Evolutionary conservation across 2,888 invertebrate species (phyloP).

Genomic region (Pseudanteris insignis): DNA sequence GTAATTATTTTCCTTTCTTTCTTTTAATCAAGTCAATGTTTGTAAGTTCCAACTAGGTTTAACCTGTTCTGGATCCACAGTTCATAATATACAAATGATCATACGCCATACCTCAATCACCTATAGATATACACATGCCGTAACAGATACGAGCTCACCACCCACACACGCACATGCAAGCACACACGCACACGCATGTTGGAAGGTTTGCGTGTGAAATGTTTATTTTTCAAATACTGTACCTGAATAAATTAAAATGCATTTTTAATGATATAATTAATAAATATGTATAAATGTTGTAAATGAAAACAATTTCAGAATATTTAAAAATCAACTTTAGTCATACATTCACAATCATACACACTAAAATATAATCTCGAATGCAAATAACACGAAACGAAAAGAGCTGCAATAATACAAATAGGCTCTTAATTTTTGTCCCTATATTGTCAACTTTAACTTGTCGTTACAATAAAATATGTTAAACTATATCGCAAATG

Average conservation of each 20-base stretch:
- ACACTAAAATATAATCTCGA: not conserved
- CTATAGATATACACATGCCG: no score
- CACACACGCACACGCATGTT: not conserved
- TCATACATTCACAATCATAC: constrained; percentile 8
- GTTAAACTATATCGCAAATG: not conserved
- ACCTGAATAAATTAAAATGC: constrained; percentile 12
- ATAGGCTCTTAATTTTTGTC: not conserved
- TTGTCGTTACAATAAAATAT: not conserved
- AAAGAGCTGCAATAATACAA: not conserved
- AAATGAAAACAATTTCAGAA: constrained; percentile 6
- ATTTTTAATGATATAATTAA: no score
- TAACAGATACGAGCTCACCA: no score
- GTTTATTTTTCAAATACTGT: no score
- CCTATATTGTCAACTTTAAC: not conserved
- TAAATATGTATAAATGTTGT: no score
- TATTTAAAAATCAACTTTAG: constrained; percentile 2
- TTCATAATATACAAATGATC: constrained; percentile 31
- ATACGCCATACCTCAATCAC: no score
- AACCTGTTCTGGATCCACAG: constrained; percentile 9
- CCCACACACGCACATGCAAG: no score
- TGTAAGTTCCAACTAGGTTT: constrained; percentile 3
- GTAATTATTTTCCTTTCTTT: constrained; percentile 9
- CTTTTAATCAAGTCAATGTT: constrained; percentile 15
- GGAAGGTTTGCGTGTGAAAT: not conserved
- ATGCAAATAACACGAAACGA: not conserved